Conservation (phyloP, 2,797 vertebrate genomes). For the Nannoperca obscura region DNA sequence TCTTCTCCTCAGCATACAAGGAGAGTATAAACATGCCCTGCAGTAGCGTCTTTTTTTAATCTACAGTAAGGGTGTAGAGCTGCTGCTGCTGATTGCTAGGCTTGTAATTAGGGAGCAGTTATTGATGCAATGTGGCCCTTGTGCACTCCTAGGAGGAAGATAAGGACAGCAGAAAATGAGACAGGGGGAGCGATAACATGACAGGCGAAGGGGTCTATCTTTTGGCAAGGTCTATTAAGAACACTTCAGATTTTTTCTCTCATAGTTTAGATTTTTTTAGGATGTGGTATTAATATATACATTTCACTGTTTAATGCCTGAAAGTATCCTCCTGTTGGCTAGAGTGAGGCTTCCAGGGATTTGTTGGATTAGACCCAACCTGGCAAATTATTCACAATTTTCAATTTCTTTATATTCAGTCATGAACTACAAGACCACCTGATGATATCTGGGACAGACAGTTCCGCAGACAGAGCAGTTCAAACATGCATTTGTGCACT, state of each 20-base stretch:
- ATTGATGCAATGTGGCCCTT: slow-evolving; percentile 58
- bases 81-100: slow-evolving; percentile 37
- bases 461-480: slow-evolving; percentile 22
- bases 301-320: neutral
- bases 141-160: slow-evolving; percentile 51
- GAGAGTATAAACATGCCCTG: slow-evolving; percentile 24
- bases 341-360: neutral
- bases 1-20: slow-evolving; percentile 12
- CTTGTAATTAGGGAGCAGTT: slow-evolving; percentile 68
- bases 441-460: slow-evolving; percentile 36
- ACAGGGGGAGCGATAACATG: slow-evolving; percentile 44
- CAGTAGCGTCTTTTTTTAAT: slow-evolving; percentile 40
- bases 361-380: slow-evolving; percentile 10
- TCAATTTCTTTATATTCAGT: slow-evolving; percentile 6
- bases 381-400: slow-evolving; percentile 19
- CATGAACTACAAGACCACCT: slow-evolving; percentile 15
- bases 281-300: slow-evolving; percentile 2
- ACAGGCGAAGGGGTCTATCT: slow-evolving; percentile 28
- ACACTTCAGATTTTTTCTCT: slow-evolving; percentile 31
- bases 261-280: neutral
- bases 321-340: neutral
- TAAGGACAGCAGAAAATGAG: slow-evolving; percentile 70
- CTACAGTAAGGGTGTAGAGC: slow-evolving; percentile 36
- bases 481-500: slow-evolving; percentile 21
- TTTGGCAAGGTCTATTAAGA: slow-evolving; percentile 45